Base-by-base conservation (phyloP, 2,113 vertebrate genomes). In the Leuciscus idus region DNA sequence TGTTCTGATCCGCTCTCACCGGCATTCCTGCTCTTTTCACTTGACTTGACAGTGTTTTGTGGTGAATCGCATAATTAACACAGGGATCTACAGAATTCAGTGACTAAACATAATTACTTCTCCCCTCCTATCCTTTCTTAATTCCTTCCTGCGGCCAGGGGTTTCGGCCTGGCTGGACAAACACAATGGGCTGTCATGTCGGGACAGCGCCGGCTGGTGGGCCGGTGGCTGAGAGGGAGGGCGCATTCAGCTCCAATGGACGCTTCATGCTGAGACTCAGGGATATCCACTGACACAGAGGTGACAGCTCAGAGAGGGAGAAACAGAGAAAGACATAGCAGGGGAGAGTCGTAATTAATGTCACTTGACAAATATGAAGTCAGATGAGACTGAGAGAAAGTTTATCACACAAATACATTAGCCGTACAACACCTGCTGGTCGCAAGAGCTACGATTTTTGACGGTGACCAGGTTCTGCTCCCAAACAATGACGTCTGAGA, bases 31-130 rank as follows among this genome's bases (percentile, higher is more conserved):
- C 95, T 96, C 88, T 96, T 96, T 95, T 95, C 94, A 96, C 88
- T 84, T 91, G 95, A 96, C 95, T 89, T 92, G 93, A 90, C 93
- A 92, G 88, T 96, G 95, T 87, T 97, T 96, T 96, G 94, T 89
- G 86, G 89, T 89, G 89, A 88, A 90, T 90, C 88, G 93, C 94
- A 95, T 96, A 97, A 97, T 97, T 97, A 97, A 97, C 94, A 92
- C 94, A 93, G 94, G 95, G 96, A 96, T 96, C 96, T 96, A 94
- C 95, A 96, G 94, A 96, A 96, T 93, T 95, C 96, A 96, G 92
- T 97, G 96, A 96, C 96, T 97, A 96, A 96, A 96, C 95, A 96
- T 97, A 97, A 97, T 97, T 96, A 94, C 96, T 95, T 95, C 95
- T 97, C 95, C 95, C 94, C 96, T 88, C 87, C 85, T 96, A 96